These are phyloP conservation scores for Chelonoidis abingdonii DNA, from an alignment of 2,113 vertebrate species.

Conservation along the genomic window DNA sequence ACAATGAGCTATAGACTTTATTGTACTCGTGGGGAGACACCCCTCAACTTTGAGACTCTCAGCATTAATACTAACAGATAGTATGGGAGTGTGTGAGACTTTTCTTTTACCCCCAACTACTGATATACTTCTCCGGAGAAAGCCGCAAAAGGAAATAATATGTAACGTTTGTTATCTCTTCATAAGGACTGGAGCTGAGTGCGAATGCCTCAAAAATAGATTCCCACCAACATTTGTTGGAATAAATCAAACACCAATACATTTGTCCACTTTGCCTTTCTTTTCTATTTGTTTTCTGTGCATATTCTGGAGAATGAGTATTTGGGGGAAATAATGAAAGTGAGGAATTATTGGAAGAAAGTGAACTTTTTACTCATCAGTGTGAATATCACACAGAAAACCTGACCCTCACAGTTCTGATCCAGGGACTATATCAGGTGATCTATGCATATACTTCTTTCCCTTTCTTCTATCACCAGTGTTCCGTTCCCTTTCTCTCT, in stretches of 20 bases:
- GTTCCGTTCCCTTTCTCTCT: no score
- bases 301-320: not conserved
- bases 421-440: rapidly evolving
- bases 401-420: not conserved
- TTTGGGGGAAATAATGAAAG: not conserved
- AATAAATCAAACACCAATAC: not conserved
- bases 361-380: not conserved
- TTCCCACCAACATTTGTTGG: not conserved
- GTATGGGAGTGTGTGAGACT: not conserved
- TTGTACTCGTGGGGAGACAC: not conserved
- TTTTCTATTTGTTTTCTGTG: rapidly evolving
- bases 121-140: rapidly evolving
- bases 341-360: not conserved
- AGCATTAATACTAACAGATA: not conserved
- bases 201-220: not conserved
- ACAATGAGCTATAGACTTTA: not conserved
- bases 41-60: rapidly evolving
- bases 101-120: not conserved
- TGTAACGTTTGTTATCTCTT: rapidly evolving
- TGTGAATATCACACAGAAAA: not conserved
- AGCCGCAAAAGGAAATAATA: rapidly evolving
- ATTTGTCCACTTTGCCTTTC: rapidly evolving
- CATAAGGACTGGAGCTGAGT: rapidly evolving
- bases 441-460: rapidly evolving
- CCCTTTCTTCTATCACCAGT: no score